These are phyloP conservation scores for Cyclopterus lumpus DNA, from an alignment of 2,797 vertebrate genomes.

Conservation along the genomic window DNA sequence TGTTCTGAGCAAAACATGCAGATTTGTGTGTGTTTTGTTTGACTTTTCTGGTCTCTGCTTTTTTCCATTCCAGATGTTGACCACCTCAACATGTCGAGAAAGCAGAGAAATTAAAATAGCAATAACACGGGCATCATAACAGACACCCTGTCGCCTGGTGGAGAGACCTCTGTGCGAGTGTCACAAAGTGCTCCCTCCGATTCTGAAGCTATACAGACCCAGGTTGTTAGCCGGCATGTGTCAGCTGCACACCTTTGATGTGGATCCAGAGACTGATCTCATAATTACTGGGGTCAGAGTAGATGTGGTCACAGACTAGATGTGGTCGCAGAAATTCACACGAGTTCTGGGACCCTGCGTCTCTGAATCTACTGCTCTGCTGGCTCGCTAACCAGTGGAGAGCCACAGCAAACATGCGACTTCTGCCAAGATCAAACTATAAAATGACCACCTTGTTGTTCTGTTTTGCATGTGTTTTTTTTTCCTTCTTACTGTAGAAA, in stretches of 20 bases:
- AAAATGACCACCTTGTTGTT: not conserved
- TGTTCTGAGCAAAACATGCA: slow-evolving; percentile 19
- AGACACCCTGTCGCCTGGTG: not conserved
- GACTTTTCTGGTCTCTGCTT: slow-evolving; percentile 50
- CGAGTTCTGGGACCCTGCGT: slow-evolving; percentile 9
- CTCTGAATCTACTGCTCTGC: slow-evolving; percentile 11
- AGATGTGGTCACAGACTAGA: slow-evolving; percentile 5
- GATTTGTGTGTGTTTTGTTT: slow-evolving; percentile 27
- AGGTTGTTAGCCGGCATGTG: not conserved
- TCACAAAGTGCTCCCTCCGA: slow-evolving; percentile 10
- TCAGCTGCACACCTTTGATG: slow-evolving; percentile 34
- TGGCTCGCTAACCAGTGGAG: not conserved
- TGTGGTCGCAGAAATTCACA: not conserved
- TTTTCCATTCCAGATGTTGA: slow-evolving; percentile 73
- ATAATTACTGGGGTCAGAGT: slow-evolving; percentile 18
- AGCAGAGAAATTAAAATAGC: slow-evolving; percentile 35
- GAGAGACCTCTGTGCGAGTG: not conserved
- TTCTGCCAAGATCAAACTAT: not conserved
- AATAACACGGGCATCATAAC: slow-evolving; percentile 9
- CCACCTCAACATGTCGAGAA: slow-evolving; percentile 38
- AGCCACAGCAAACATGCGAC: not conserved
- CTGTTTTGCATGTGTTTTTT: not conserved
- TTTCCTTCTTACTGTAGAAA: not conserved
- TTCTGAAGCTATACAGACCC: not conserved
- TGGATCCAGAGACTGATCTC: slow-evolving; percentile 48